phyloP scores from a whole-genome alignment of 2,797 vertebrate species.

The Pangasius sanitwongsei region DNA sequence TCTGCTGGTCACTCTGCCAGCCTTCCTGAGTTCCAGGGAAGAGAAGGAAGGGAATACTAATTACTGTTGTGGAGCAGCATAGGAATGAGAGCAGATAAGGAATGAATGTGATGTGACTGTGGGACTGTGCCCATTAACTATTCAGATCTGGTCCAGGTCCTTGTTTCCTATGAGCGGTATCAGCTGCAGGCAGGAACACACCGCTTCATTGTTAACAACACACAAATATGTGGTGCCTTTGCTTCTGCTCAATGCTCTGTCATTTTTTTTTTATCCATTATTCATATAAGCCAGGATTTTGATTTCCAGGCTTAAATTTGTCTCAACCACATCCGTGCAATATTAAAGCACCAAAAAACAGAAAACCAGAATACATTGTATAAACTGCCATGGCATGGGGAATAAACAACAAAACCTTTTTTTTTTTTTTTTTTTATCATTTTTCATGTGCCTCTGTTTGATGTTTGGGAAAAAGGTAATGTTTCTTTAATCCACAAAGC shows the following conservation, averaged over 20 bases:
- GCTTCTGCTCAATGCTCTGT: constrained; percentile 28
- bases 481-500: constrained; percentile 77
- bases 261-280: constrained; percentile 37
- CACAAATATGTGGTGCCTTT: constrained; percentile 48
- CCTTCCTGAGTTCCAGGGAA: constrained; percentile 60
- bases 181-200: constrained; percentile 58
- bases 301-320: constrained; percentile 21
- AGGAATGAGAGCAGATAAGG: constrained; percentile 64
- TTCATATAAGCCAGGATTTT: constrained; percentile 47
- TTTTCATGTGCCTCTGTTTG: constrained; percentile 66
- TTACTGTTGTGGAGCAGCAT: constrained; percentile 60
- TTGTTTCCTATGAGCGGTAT: constrained; percentile 63
- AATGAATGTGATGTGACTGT: constrained; percentile 63
- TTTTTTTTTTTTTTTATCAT: constrained; percentile 3
- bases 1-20: constrained; percentile 53
- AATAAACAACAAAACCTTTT: constrained; percentile 22
- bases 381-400: constrained; percentile 3
- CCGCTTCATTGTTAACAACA: constrained; percentile 54
- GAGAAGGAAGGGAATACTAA: constrained; percentile 62
- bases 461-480: constrained; percentile 67
- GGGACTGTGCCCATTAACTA: constrained; percentile 57
- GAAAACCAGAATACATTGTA: constrained; percentile 11
- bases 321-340: constrained; percentile 37
- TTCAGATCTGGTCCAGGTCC: constrained; percentile 53
- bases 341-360: constrained; percentile 26